These are phyloP conservation scores for Chelon auratus DNA, from an alignment of 2,797 vertebrate genomes.

Conservation along the genomic window DNA sequence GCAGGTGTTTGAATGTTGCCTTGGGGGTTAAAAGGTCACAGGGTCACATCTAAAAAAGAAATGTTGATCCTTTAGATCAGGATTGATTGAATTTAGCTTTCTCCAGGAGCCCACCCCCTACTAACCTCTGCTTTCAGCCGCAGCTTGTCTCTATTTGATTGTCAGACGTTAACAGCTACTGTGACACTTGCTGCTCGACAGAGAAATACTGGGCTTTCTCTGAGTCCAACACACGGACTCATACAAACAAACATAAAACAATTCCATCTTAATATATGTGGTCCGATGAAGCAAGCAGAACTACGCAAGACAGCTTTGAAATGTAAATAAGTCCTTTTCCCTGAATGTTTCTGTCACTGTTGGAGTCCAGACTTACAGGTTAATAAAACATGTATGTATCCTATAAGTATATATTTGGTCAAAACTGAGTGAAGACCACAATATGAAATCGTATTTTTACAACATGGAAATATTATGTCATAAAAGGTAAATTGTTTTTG, in stretches of 20 bases:
- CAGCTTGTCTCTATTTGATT: constrained; percentile 68
- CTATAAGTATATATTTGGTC: neutral
- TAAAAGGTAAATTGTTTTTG: no score
- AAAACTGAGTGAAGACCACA: neutral
- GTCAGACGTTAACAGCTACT: constrained; percentile 61
- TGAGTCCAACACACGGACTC: neutral
- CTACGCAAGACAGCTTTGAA: neutral
- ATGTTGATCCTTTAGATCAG: constrained; percentile 71
- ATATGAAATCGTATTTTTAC: no score
- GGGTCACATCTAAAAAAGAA: constrained; percentile 74
- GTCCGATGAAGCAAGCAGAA: neutral
- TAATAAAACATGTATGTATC: neutral
- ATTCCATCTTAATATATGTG: neutral
- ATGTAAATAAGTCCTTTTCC: neutral
- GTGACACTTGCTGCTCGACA: constrained; percentile 61
- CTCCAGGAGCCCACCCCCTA: constrained; percentile 28
- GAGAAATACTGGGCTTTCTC: constrained; percentile 2
- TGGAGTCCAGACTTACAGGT: neutral
- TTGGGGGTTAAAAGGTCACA: constrained; percentile 68
- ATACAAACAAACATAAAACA: no score
- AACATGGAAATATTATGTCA: no score
- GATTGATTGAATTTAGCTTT: constrained; percentile 74
- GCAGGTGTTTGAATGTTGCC: constrained; percentile 70
- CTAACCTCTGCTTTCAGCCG: constrained; percentile 49
- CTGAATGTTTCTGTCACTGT: constrained; percentile 1